These are phyloP conservation scores for Tamias sibiricus DNA, from an alignment of 2,113 vertebrate genomes.

Conservation along the genomic window DNA sequence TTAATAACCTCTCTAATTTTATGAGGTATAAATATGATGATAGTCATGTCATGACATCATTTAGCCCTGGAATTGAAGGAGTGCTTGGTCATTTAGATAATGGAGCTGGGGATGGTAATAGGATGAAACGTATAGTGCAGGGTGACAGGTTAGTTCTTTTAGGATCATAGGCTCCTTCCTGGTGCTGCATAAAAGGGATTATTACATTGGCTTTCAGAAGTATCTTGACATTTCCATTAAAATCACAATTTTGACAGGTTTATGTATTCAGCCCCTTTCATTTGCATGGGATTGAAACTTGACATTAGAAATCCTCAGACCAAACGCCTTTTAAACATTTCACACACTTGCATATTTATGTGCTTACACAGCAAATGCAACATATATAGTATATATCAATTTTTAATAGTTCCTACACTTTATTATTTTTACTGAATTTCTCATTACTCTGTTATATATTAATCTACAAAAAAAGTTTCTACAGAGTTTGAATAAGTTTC, in stretches of 20 bases:
- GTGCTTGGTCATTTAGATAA: constrained; percentile 79
- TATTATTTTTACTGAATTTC: neutral
- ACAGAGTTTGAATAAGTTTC: neutral
- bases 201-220: constrained; percentile 75
- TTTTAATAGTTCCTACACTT: constrained; percentile 37
- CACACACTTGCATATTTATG: constrained; percentile 56
- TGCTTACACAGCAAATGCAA: constrained; percentile 13
- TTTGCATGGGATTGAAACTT: constrained; percentile 78
- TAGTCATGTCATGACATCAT: constrained; percentile 75
- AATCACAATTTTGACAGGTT: constrained; percentile 79
- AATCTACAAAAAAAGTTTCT: constrained; percentile 39
- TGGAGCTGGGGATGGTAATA: constrained; percentile 52
- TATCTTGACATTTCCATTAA: constrained; percentile 81
- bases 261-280: constrained; percentile 78
- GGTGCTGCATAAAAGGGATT: constrained; percentile 69
- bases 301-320: constrained; percentile 73
- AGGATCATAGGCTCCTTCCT: constrained; percentile 57
- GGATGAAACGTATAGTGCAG: constrained; percentile 43
- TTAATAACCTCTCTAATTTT: constrained; percentile 83
- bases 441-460: neutral
- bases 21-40: constrained; percentile 76
- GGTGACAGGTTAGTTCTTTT: constrained; percentile 75
- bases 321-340: constrained; percentile 69
- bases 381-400: neutral
- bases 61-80: constrained; percentile 75